phyloP scores from a whole-genome alignment of 1,140 invertebrate genomes.

The Drosophila triauraria region DNA sequence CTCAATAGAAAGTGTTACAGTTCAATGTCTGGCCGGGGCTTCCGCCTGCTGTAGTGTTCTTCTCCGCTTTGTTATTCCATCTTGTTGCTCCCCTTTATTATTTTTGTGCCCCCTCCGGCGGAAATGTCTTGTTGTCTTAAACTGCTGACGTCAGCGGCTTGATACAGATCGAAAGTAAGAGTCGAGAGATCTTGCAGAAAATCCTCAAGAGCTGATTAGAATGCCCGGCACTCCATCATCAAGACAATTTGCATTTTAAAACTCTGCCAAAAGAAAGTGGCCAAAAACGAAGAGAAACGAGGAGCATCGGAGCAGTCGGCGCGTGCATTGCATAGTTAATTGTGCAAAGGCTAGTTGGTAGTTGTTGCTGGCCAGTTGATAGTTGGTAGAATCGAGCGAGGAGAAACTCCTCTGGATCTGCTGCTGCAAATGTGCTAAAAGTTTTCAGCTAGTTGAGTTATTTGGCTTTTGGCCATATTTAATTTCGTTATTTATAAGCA shows the following conservation, averaged over 20 bases:
- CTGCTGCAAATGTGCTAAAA: conserved; percentile 65
- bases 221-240: conserved; percentile 67
- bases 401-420: conserved; percentile 49
- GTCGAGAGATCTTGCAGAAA: conserved; percentile 55
- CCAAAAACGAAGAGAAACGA: conserved; percentile 53
- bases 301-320: conserved; percentile 39
- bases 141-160: conserved; percentile 38
- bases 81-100: conserved; percentile 4
- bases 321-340: conserved; percentile 81
- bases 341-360: conserved; percentile 52
- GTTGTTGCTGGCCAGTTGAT: conserved; percentile 45
- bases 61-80: conserved; percentile 12
- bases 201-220: conserved; percentile 58
- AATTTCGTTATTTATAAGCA: conserved; percentile 83
- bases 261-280: conserved; percentile 75
- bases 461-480: conserved; percentile 78
- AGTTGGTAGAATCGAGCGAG: conserved; percentile 32
- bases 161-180: conserved; percentile 66
- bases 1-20: conserved; percentile 81
- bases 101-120: conserved; percentile 9
- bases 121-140: conserved; percentile 26
- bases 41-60: conserved; percentile 45
- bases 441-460: conserved; percentile 41
- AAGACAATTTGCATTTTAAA: conserved; percentile 74
- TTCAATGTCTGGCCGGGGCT: conserved; percentile 73